These are phyloP conservation scores for Sarotherodon lohbergeri DNA, from an alignment of 2,113 vertebrate genomes.

Conservation along the genomic window DNA sequence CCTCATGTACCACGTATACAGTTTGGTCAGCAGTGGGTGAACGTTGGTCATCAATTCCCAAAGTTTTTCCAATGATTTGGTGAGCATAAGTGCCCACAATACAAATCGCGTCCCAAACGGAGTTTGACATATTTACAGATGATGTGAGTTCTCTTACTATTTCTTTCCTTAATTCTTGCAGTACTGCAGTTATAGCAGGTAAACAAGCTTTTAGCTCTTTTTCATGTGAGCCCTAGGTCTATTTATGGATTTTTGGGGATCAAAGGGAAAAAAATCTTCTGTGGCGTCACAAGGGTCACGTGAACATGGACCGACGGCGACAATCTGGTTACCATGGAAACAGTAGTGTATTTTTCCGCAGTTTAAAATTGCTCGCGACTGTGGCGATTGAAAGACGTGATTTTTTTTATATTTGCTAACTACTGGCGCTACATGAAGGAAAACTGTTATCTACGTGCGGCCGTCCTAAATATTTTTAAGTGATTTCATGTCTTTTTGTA, in stretches of 20 bases:
- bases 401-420: neutral
- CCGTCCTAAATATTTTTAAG: neutral
- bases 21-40: neutral
- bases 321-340: neutral
- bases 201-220: neutral
- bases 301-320: rapidly evolving
- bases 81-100: neutral
- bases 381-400: neutral
- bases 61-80: neutral
- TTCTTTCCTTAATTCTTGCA: neutral
- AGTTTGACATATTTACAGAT: neutral
- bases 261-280: neutral
- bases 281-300: neutral
- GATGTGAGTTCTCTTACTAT: neutral
- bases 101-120: neutral
- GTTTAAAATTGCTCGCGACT: neutral
- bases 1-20: neutral
- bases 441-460: neutral
- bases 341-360: neutral
- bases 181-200: neutral
- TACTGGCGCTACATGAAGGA: neutral
- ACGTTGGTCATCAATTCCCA: neutral
- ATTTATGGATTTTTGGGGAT: rapidly evolving
- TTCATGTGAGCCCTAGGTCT: neutral
- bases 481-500: neutral